A percentile compares a stretch with the other conserved stretches of the same genome.
These are phyloP conservation scores for Molothrus ater DNA, from an alignment of 2,797 vertebrate genomes.

Conservation along the genomic window DNA sequence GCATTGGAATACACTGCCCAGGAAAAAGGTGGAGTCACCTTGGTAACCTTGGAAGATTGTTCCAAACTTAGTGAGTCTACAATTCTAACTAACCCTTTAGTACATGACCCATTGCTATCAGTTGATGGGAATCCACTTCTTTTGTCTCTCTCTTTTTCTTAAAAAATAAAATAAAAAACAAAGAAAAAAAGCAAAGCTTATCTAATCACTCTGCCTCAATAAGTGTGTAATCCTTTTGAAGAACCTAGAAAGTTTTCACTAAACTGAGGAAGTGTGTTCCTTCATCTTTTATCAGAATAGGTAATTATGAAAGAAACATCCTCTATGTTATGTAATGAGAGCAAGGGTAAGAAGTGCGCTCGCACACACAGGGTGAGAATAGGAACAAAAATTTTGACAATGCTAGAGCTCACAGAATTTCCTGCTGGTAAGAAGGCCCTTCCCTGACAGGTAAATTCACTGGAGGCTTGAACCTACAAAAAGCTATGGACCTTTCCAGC, in stretches of 20 bases:
- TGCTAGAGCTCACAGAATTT: rapidly evolving
- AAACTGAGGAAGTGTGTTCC: not conserved
- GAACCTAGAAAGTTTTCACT: not conserved
- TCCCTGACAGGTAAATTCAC: not conserved
- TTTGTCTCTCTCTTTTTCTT: not conserved
- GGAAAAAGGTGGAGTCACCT: not conserved
- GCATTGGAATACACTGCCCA: not conserved
- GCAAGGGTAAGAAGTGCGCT: not conserved
- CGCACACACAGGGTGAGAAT: not conserved
- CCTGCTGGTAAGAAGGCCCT: not conserved
- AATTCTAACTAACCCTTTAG: not conserved
- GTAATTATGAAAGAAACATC: not conserved
- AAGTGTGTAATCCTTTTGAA: not conserved
- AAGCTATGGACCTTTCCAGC: not conserved
- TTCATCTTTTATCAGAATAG: not conserved
- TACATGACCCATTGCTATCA: not conserved
- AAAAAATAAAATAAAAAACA: not conserved
- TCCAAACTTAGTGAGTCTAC: not conserved
- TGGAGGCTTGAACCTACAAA: not conserved
- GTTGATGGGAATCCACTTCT: not conserved
- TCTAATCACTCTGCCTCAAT: not conserved
- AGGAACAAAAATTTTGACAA: not conserved
- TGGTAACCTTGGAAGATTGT: not conserved
- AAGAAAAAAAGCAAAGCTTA: not conserved
- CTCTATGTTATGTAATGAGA: not conserved